Base-by-base conservation (phyloP, 2,888 invertebrate species). In the Muscina levida region DNA sequence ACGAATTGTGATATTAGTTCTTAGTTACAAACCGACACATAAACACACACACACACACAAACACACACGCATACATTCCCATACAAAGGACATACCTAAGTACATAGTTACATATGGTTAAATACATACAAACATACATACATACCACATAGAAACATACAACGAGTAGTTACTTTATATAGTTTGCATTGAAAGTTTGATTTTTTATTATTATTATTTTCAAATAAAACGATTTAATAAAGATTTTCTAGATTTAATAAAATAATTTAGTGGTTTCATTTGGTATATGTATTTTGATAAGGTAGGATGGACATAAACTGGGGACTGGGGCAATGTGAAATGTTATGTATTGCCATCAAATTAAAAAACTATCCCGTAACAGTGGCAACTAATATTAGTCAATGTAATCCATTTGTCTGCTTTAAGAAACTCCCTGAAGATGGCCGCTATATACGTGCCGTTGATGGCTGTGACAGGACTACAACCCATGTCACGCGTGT, bases 1-100 rank as follows among this genome's bases (percentile, higher is more conserved):
- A 85, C 84, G 86, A 86, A 86, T 89, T 89, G 89, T 89, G 89
- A 89, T 89, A 89, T 90, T 89, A 89, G 90, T 85, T 87, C 82
- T 87, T 89, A 89, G 87, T 86, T 84, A 87, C 85, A 87, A 70
- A 39, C 51, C 46, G 67, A n/a, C n/a, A n/a, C 19, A 51, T 31
- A 39, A 62, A 62, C 42, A 37, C 62, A 42, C 19, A 62, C 17
- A 19, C 22, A 10, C 57, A 39, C 65, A 70, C 51, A 56, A 24
- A 44, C 22, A 70, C 13, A 48, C 15, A 46, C 51, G 17, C 15
- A 46, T 26, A 66, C 46, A 22, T 46, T n/a, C 26, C 1, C 17
- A 66, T 13, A 67, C 11, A 46, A 53, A 73, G 48, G 39, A 65
- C 44, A 65, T 66, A 44, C 11, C 42, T 26, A 65, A 65, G 15